phyloP scores from a whole-genome alignment of 2,113 vertebrate genomes.

The Ciconia maguari region DNA sequence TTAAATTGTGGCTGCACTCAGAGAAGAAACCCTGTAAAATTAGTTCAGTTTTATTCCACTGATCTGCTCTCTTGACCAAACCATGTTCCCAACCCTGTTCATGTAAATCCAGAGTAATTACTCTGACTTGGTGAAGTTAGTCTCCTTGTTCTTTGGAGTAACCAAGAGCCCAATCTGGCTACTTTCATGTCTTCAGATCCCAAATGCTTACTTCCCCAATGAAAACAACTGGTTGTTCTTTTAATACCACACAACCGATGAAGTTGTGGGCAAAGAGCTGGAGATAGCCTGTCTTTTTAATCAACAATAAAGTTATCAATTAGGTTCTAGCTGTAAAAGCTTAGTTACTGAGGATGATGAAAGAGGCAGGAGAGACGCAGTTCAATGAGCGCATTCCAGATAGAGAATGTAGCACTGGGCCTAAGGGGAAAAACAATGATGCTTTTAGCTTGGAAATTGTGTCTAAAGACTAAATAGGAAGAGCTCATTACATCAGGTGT shows the following conservation, averaged over 20 bases:
- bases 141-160: background rate
- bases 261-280: background rate
- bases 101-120: slow-evolving; percentile 23
- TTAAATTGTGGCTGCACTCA: slow-evolving; percentile 31
- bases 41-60: slow-evolving; percentile 7
- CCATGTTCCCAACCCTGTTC: background rate
- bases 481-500: background rate
- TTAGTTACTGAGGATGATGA: slow-evolving; percentile 44
- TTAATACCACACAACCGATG: background rate
- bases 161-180: background rate
- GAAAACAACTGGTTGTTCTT: background rate
- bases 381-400: slow-evolving; percentile 7
- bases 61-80: slow-evolving; percentile 29
- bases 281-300: background rate
- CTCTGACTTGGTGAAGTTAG: background rate
- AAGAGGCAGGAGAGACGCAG: slow-evolving; percentile 25
- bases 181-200: background rate
- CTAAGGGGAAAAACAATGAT: background rate
- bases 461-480: background rate
- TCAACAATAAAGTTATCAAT: slow-evolving; percentile 51
- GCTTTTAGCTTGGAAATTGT: background rate
- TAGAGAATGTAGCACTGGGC: background rate
- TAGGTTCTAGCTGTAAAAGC: slow-evolving; percentile 39
- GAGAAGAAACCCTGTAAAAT: slow-evolving; percentile 39
- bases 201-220: background rate